Base-by-base conservation (phyloP, 2,797 vertebrate species). In the Vespertilio murinus region DNA sequence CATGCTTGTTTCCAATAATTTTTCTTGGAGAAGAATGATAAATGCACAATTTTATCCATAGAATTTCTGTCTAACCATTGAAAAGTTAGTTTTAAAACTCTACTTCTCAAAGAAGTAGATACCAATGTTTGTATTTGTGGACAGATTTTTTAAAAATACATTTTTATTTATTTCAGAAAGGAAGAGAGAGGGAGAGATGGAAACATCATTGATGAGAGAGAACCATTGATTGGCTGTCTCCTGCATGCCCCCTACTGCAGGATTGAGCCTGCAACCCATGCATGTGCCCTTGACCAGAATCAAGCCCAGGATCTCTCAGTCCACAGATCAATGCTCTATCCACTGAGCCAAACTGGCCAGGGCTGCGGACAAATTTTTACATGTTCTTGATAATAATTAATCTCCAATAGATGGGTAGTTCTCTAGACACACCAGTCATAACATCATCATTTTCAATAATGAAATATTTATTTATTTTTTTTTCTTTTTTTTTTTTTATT, bases 401-500 rank as follows among this genome's bases (percentile, higher is more conserved):
- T 69, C 8, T 49, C 20, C 13, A 25, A 25, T 45, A 59, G 2
- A 5, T 45, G 28, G 73, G 40, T 64, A 73, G 35, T 52, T 94
- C 83, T 65, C 28, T 59, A 77, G 2, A 83, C 10, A 40, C 25
- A 40, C 20, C 8, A 81, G 13, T 22, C 12, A 69, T 71, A 52
- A 47, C 9, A 28, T 12, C 20, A n/a, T 49, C 17, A 23, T 74
- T 8, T 38, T 74, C 42, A 87, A 64, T n/a, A 84, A 65, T 42
- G 38, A 92, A 79, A 70, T 67, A 85, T 22, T 90, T 85, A 88
- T 64, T 73, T 2, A 84, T 83, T 59, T 59, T n/a, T n/a, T n/a
- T n/a, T n/a, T n/a, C n/a, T n/a, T n/a, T n/a, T n/a, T n/a, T n/a
- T n/a, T n/a, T n/a, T n/a, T n/a, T n/a, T n/a, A n/a, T n/a, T n/a